A percentile compares a stretch with the other conserved stretches of the same genome.
phyloP scores from a whole-genome alignment of 1,140 invertebrate genomes.

The Apis cerana region DNA sequence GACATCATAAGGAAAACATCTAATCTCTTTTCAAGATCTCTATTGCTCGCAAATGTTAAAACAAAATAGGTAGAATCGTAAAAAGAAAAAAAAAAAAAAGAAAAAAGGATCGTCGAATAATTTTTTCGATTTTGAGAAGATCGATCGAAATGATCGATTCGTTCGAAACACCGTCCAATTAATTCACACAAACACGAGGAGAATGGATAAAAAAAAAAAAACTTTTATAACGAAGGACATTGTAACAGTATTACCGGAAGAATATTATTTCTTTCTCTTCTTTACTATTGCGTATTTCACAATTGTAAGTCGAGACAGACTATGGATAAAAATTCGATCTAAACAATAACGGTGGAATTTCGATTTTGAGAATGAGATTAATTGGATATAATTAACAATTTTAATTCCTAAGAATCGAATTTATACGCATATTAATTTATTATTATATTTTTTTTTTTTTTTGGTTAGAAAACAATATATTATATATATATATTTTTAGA shows the following conservation, averaged over 20 bases:
- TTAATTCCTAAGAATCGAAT: not conserved
- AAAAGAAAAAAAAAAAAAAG: too few relatives aligned
- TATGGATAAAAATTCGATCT: too few relatives aligned
- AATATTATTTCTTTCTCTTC: not conserved
- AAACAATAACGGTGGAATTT: not conserved
- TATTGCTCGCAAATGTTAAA: not conserved
- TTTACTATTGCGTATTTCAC: too few relatives aligned
- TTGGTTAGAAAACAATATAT: not conserved
- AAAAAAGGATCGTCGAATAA: not conserved
- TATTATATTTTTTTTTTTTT: not conserved
- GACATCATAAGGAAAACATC: not conserved
- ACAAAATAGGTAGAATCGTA: not conserved
- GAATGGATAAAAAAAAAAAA: slow-evolving; percentile 21
- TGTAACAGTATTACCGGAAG: slow-evolving; percentile 30
- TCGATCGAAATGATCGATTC: slow-evolving; percentile 14
- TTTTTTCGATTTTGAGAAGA: not conserved
- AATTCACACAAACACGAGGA: slow-evolving; percentile 5
- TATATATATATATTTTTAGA: too few relatives aligned
- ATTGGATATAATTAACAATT: not conserved
- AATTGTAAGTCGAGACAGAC: not conserved
- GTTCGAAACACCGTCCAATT: slow-evolving; percentile 54
- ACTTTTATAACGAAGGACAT: slow-evolving; percentile 18
- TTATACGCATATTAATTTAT: not conserved
- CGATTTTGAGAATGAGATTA: not conserved
- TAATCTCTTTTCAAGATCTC: not conserved